Percentiles rank a stretch among this genome's conserved stretches.
phyloP scores from a whole-genome alignment of 2,113 vertebrate genomes.

The Menidia beryllina region DNA sequence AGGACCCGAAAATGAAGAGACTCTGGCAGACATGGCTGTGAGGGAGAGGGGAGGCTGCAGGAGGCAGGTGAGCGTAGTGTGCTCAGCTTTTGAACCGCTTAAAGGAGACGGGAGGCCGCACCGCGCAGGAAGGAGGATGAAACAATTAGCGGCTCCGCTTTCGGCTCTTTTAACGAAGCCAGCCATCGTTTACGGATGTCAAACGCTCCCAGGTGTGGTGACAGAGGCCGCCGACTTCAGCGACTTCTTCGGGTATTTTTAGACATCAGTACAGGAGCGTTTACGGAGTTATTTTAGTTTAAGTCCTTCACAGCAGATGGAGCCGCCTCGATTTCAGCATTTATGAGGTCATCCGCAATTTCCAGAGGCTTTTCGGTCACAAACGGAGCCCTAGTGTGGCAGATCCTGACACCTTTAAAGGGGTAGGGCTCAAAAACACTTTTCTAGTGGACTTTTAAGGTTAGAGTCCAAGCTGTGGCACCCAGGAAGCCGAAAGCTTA shows the following conservation, averaged over 20 bases:
- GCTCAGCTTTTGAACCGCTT: conserved; percentile 25
- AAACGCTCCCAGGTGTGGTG: conserved; percentile 4
- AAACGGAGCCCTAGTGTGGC: not conserved
- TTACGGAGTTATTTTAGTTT: not conserved
- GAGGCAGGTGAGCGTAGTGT: conserved; percentile 23
- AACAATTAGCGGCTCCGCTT: conserved; percentile 1
- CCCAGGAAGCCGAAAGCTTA: no score
- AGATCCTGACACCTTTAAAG: no score
- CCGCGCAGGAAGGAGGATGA: not conserved
- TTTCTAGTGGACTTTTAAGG: no score
- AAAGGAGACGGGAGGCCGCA: conserved; percentile 11
- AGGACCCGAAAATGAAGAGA: conserved; percentile 60
- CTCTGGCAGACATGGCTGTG: conserved; percentile 42
- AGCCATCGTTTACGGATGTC: conserved; percentile 8
- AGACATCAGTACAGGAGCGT: not conserved
- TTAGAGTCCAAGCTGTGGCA: no score
- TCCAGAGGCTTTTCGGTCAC: no score
- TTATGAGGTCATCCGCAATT: not conserved
- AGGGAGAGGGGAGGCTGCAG: conserved; percentile 39
- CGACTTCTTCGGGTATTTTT: conserved; percentile 1
- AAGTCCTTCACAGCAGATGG: not conserved
- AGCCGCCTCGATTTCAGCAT: not conserved
- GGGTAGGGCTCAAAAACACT: no score
- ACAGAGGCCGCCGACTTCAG: not conserved
- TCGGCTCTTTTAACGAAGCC: not conserved